Percentiles rank a stretch among this genome's conserved stretches.
phyloP scores from a whole-genome alignment of 1,140 invertebrate species.

The Drosophila ironensis region DNA sequence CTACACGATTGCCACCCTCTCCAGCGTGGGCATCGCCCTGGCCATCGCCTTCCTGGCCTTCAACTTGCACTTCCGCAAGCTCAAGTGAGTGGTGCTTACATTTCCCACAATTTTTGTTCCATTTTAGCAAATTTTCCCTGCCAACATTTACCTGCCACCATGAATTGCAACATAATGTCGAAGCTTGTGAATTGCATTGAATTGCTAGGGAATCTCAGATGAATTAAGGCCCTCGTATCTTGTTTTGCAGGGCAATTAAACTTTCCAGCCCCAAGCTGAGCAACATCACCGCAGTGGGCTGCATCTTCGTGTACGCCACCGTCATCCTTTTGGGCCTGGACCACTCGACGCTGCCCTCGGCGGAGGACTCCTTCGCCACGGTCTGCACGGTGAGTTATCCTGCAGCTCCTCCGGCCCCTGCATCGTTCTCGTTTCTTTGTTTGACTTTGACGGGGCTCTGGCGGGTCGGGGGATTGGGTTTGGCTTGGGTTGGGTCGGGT shows the following conservation, averaged over 20 bases:
- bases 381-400: conserved; percentile 91
- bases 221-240: neutral
- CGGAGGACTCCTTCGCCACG: conserved; percentile 87
- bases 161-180: too few species aligned
- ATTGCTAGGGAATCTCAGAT: too few species aligned
- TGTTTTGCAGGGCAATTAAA: conserved; percentile 88
- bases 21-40: conserved; percentile 89
- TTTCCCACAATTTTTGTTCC: too few species aligned
- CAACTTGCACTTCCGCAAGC: conserved; percentile 92
- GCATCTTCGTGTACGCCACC: conserved; percentile 95
- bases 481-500: too few species aligned
- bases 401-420: neutral
- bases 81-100: conserved; percentile 91
- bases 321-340: conserved; percentile 95
- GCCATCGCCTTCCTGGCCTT: conserved; percentile 91
- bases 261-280: conserved; percentile 98
- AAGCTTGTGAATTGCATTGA: too few species aligned
- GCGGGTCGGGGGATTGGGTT: conserved; percentile 6
- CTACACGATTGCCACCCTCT: conserved; percentile 86
- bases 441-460: conserved; percentile 57
- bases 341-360: conserved; percentile 87
- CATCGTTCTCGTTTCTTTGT: conserved; percentile 41
- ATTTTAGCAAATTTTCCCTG: too few species aligned
- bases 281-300: conserved; percentile 97
- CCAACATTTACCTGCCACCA: too few species aligned